Percentiles rank a stretch among this genome's conserved stretches.
These are phyloP conservation scores for Vombatus ursinus DNA, from an alignment of 2,113 vertebrate species.

Conservation along the genomic window DNA sequence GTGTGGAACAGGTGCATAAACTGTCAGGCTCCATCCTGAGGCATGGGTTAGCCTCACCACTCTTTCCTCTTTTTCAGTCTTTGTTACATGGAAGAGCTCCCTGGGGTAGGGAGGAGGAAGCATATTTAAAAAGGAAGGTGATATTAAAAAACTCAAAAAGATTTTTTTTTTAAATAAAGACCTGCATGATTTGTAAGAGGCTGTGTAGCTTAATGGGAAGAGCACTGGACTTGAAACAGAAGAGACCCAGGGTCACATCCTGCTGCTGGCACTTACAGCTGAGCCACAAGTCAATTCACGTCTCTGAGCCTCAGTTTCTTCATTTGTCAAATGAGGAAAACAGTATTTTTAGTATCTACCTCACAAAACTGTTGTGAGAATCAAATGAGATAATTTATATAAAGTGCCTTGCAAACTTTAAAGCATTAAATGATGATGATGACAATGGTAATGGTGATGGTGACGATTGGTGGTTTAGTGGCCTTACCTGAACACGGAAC, in stretches of 20 bases:
- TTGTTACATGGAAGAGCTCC: too few relatives aligned
- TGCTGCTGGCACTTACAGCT: not conserved
- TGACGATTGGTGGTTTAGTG: not conserved
- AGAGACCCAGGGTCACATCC: not conserved
- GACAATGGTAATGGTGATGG: too few relatives aligned
- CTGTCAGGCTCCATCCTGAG: too few relatives aligned
- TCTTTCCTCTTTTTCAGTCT: not conserved
- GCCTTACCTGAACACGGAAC: not conserved
- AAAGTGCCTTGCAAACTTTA: not conserved
- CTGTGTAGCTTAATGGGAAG: not conserved
- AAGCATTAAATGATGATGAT: not conserved
- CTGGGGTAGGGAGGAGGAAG: not conserved
- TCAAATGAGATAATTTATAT: not conserved
- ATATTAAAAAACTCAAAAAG: not conserved
- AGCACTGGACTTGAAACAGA: not conserved
- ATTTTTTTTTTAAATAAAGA: not conserved
- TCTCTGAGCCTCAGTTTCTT: constrained; percentile 7
- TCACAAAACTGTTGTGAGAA: not conserved
- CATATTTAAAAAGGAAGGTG: not conserved
- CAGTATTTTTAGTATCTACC: constrained; percentile 19
- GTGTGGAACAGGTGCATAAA: not conserved
- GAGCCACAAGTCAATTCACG: not conserved
- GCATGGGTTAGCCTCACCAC: not conserved
- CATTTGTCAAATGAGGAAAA: not conserved
- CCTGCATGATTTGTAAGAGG: not conserved